Evolutionary conservation across 2,888 invertebrate species (phyloP).

Genomic region (Rhagonycha fulva): DNA sequence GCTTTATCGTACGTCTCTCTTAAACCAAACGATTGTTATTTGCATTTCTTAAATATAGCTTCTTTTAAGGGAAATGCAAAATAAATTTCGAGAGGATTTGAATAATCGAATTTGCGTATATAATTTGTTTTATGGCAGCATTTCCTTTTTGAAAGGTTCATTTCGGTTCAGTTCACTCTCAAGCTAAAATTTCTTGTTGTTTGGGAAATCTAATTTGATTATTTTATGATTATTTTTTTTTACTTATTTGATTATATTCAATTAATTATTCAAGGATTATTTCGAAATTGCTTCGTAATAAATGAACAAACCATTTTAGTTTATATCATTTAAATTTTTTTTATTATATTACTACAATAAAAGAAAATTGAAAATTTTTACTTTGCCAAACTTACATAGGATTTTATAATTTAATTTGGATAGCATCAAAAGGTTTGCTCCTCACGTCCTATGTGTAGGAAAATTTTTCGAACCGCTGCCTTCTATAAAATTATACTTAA

Average conservation of each 20-base stretch:
- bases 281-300: not conserved
- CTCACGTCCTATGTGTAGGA: no score
- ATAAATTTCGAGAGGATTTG: constrained; percentile 50
- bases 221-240: constrained; percentile 13
- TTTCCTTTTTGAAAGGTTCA: constrained; percentile 40
- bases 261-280: not conserved
- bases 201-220: constrained; percentile 18
- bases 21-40: constrained; percentile 44
- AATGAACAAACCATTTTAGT: not conserved
- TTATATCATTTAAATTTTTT: not conserved
- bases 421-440: not conserved
- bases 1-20: constrained; percentile 33
- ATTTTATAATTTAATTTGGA: not conserved
- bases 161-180: constrained; percentile 35
- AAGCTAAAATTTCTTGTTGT: constrained; percentile 22
- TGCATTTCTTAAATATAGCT: constrained; percentile 47
- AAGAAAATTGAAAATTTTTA: not conserved
- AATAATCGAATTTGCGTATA: constrained; percentile 51
- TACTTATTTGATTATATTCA: not conserved
- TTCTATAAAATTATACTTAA: not conserved
- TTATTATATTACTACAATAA: not conserved
- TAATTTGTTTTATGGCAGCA: constrained; percentile 48
- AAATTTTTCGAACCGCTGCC: not conserved
- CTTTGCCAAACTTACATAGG: not conserved
- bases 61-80: constrained; percentile 47